Evolutionary conservation across 1,140 invertebrate species (phyloP).

Genomic region (Phymastichus coffea): DNA sequence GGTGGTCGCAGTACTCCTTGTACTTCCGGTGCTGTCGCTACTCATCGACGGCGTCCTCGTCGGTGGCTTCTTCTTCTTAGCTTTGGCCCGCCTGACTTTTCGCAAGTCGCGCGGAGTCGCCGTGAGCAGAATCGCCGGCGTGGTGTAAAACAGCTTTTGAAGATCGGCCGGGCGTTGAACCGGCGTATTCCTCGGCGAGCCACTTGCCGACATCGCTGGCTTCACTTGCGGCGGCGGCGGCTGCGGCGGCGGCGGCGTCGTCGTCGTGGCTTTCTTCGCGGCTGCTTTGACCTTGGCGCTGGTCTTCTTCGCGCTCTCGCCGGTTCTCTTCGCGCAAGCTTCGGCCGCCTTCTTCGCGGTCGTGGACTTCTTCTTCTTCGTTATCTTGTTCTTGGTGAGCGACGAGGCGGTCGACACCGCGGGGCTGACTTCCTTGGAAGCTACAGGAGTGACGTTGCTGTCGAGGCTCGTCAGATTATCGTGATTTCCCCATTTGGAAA

Average conservation of each 20-base stretch:
- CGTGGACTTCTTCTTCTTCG: slow-evolving; percentile 41
- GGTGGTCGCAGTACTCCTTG: slow-evolving; percentile 44
- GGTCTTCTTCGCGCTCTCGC: slow-evolving; percentile 28
- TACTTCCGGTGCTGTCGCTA: slow-evolving; percentile 54
- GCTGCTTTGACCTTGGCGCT: slow-evolving; percentile 16
- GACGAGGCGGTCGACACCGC: slow-evolving; percentile 37
- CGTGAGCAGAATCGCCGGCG: slow-evolving; percentile 48
- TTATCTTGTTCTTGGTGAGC: slow-evolving; percentile 40
- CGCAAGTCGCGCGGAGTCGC: slow-evolving; percentile 51
- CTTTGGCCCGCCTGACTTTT: slow-evolving; percentile 48
- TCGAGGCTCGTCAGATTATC: slow-evolving; percentile 41
- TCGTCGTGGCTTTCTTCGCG: slow-evolving; percentile 25
- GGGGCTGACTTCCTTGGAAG: slow-evolving; percentile 31
- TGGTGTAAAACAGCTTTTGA: slow-evolving; percentile 52
- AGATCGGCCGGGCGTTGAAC: slow-evolving; percentile 46
- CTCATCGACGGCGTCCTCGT: slow-evolving; percentile 45
- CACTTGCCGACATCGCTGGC: slow-evolving; percentile 9
- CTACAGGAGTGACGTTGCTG: slow-evolving; percentile 31
- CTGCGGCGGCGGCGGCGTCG: slow-evolving; percentile 4
- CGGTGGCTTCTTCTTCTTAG: slow-evolving; percentile 48
- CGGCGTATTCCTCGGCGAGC: slow-evolving; percentile 31
- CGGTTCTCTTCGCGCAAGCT: slow-evolving; percentile 32
- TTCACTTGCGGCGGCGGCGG: slow-evolving; percentile 22
- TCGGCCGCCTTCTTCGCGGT: slow-evolving; percentile 33
- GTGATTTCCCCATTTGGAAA: slow-evolving; percentile 49